Evolutionary conservation across 2,888 invertebrate genomes (phyloP).

Genomic region (Hyles lineata): DNA sequence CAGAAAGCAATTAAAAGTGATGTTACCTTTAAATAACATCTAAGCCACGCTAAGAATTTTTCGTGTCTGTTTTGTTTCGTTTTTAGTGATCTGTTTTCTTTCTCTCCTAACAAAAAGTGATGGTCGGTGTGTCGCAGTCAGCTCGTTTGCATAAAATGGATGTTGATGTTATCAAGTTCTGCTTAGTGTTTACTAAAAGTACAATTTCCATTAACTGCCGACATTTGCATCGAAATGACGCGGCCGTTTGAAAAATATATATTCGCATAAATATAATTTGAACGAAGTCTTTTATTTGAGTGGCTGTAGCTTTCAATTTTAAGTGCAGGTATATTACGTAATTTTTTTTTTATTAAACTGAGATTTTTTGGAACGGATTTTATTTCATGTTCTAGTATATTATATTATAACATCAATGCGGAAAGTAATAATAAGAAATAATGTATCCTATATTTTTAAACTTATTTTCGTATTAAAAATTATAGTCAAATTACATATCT

Average conservation of each 20-base stretch:
- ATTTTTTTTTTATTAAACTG: no score
- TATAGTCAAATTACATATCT: no score
- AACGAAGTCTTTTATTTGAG: constrained; percentile 12
- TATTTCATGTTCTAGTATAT: no score
- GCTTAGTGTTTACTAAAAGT: constrained; percentile 23
- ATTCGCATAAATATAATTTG: constrained; percentile 15
- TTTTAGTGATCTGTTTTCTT: constrained; percentile 13
- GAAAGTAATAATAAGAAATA: no score
- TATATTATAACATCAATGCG: no score
- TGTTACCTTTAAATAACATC: constrained; percentile 19
- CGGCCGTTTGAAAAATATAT: constrained; percentile 19
- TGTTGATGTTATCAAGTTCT: constrained; percentile 24
- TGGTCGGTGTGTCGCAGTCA: constrained; percentile 10
- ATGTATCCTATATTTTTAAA: no score
- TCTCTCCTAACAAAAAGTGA: constrained; percentile 8
- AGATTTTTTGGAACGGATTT: no score
- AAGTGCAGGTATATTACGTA: background rate
- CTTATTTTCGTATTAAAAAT: no score
- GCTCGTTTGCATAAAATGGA: constrained; percentile 23
- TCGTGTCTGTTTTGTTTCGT: constrained; percentile 24
- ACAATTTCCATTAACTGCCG: constrained; percentile 9
- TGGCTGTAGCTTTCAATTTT: background rate
- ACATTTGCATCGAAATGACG: constrained; percentile 20
- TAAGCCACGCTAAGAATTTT: constrained; percentile 14
- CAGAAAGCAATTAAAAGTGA: constrained; percentile 62